Evolutionary conservation across 2,888 invertebrate genomes (phyloP).

Genomic region (Slavum lentiscoides): DNA sequence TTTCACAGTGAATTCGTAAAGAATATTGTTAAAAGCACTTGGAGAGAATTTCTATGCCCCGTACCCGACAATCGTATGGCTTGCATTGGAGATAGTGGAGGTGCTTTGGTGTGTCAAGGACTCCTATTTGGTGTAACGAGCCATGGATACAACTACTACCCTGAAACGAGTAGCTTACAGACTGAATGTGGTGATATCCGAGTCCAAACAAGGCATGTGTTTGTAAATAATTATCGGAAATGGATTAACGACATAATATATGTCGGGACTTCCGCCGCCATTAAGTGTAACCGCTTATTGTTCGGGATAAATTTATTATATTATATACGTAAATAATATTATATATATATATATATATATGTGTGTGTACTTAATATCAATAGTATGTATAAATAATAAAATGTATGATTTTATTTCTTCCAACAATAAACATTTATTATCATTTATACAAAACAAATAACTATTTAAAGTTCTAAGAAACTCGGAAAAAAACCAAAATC

Average conservation of each 20-base stretch:
- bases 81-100: constrained; percentile 46
- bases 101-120: constrained; percentile 27
- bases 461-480: background rate
- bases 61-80: constrained; percentile 26
- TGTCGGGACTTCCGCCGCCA: background rate
- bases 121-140: constrained; percentile 26
- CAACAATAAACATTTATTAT: background rate
- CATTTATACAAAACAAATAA: background rate
- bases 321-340: background rate
- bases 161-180: background rate
- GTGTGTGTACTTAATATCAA: no score
- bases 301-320: background rate
- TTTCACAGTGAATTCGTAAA: background rate
- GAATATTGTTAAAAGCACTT: background rate
- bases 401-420: background rate
- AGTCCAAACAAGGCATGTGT: constrained; percentile 38
- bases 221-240: constrained; percentile 1
- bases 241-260: constrained; percentile 19
- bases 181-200: constrained; percentile 28
- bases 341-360: background rate
- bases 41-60: constrained; percentile 31
- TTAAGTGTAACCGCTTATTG: background rate
- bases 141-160: constrained; percentile 40
- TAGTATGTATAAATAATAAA: background rate
- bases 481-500: no score